Evolutionary conservation across 2,888 invertebrate genomes (phyloP), one percentile per base, ranked within the genome.

Genomic region (Agapetus fuscipes): DNA sequence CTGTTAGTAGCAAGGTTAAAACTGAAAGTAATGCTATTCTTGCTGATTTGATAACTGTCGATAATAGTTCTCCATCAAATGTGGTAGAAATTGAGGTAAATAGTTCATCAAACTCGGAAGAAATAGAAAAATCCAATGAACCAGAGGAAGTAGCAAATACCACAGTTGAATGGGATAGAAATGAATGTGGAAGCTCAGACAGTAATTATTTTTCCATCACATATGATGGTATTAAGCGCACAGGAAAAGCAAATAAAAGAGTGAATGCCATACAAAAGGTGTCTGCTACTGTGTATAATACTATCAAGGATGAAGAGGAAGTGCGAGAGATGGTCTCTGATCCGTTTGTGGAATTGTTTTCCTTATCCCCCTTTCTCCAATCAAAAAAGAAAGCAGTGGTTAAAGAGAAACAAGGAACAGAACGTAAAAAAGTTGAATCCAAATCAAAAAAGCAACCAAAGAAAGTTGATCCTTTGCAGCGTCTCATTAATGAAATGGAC

Each of bases 191-290:
- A 15, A 7, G 5, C 2, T 20, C 37, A 6, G 17, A 11, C 12
- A n/a, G 7, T 37, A 37, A 37, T 15, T 37, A 20, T 20, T 9
- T 20, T 20, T 20, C 20, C 4, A 20, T 20, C 4, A 9, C 9
- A n/a, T n/a, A n/a, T n/a, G n/a, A n/a, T n/a, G n/a, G n/a, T n/a
- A n/a, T n/a, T n/a, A n/a, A n/a, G 4, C 5, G 5, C 20, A 20
- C 20, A 20, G 5, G 20, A 61, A 44, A 67, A 62, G 44, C 57
- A 64, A 34, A 67, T 65, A 51, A 54, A 66, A 35, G 45, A 54
- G n/a, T n/a, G n/a, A n/a, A n/a, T n/a, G n/a, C n/a, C n/a, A n/a
- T n/a, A 26, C 57, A 56, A 39, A 57, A 57, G 44, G 53, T 49
- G 3, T 52, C 50, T 20, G 43, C 51, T 16, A 53, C 59, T 2